A percentile compares a stretch with the other conserved stretches of the same genome.
Conservation (phyloP, 2,797 vertebrate species). For the Eulemur coronatus region DNA sequence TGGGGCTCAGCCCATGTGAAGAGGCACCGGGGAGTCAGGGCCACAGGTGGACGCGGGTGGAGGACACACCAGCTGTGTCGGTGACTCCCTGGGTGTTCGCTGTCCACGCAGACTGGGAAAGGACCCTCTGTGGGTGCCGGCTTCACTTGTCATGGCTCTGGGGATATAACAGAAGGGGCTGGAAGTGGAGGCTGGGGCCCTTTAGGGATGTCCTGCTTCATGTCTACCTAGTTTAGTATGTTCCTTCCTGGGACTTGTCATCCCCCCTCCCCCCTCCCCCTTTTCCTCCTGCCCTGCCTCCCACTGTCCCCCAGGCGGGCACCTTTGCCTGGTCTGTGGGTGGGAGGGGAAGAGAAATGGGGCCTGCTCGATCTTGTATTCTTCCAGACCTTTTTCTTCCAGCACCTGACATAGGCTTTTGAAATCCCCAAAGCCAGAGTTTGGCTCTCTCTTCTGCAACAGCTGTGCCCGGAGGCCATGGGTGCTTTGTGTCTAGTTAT, state of each 20-base stretch:
- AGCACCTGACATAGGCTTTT: not conserved
- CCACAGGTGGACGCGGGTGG: not conserved
- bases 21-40: not conserved
- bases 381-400: not conserved
- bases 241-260: not conserved
- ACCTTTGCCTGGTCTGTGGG: not conserved
- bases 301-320: not conserved
- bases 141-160: accelerated
- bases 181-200: not conserved
- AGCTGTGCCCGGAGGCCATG: not conserved
- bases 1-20: not conserved
- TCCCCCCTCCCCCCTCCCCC: accelerated
- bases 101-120: not conserved
- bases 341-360: not conserved
- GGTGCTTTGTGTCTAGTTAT: not conserved
- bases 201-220: too few relatives aligned
- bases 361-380: not conserved
- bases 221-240: accelerated
- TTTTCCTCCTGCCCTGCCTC: not conserved
- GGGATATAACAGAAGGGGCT: not conserved
- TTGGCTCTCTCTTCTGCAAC: not conserved
- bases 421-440: not conserved
- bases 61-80: not conserved
- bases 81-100: accelerated
- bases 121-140: not conserved